Conservation (phyloP, 2,113 vertebrate genomes). For the Corythaixoides concolor region DNA sequence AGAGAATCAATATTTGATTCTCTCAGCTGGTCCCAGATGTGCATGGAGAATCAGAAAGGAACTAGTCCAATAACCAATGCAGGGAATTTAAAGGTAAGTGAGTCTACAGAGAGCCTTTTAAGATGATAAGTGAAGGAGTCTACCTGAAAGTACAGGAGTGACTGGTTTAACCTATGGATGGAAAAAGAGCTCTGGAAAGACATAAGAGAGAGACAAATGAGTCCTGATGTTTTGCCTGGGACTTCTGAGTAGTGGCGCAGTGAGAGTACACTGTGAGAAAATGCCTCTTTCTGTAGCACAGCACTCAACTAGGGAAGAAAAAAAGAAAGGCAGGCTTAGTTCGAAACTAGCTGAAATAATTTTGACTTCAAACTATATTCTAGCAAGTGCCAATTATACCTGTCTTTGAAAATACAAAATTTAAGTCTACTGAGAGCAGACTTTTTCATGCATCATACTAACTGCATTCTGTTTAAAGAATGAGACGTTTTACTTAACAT, state of each 20-base stretch:
- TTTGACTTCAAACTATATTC: background rate
- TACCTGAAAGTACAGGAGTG: background rate
- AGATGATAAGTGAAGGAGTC: background rate
- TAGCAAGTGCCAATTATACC: background rate
- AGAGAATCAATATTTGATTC: background rate
- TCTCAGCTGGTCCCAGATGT: background rate
- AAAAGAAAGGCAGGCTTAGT: background rate
- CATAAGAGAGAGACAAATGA: no score
- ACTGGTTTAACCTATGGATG: background rate
- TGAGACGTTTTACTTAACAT: background rate
- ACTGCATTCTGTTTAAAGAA: background rate
- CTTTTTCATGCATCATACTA: background rate
- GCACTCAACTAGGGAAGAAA: background rate
- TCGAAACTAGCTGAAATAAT: background rate
- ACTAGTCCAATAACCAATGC: background rate
- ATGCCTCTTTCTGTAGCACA: background rate
- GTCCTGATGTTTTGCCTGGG: background rate
- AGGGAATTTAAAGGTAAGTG: background rate
- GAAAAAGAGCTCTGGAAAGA: background rate
- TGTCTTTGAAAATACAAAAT: background rate
- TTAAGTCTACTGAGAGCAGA: background rate
- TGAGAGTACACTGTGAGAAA: background rate
- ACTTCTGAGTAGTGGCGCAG: background rate
- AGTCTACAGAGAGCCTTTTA: background rate
- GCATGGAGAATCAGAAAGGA: background rate